phyloP scores from a whole-genome alignment of 2,113 vertebrate species.

The Pluvianellus socialis region DNA sequence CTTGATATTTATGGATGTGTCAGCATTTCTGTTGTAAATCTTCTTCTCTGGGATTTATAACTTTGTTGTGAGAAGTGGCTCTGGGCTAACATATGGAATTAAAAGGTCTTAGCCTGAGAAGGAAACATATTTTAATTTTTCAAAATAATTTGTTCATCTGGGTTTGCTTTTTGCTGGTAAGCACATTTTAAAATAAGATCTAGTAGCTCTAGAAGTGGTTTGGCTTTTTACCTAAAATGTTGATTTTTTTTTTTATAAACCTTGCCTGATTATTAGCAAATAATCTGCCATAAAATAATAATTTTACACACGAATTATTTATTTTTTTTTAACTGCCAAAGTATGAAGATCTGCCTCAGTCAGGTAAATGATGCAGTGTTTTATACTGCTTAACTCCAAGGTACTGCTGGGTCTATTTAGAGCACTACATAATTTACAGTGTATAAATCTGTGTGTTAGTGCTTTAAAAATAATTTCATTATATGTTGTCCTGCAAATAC shows the following conservation, averaged over 20 bases:
- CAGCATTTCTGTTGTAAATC: conserved; percentile 38
- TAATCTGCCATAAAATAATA: background rate
- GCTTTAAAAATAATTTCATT: background rate
- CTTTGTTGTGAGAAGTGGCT: background rate
- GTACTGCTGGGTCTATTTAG: background rate
- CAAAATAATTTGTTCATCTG: background rate
- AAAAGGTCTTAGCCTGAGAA: background rate
- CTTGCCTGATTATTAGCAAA: background rate
- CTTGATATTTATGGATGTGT: conserved; percentile 18
- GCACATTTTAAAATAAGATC: background rate
- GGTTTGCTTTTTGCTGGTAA: background rate
- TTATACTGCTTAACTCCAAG: background rate
- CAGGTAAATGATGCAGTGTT: background rate
- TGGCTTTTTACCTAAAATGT: background rate
- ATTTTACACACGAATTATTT: background rate
- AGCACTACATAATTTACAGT: background rate
- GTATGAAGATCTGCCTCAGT: background rate
- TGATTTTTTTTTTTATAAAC: background rate
- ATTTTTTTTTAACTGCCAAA: background rate
- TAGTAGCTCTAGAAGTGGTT: background rate
- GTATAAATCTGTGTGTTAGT: background rate
- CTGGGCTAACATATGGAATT: background rate
- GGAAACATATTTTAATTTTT: background rate
- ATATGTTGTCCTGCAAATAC: background rate
- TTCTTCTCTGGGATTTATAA: background rate